Conservation (phyloP, 2,888 invertebrate genomes). For the Strigamia crassipes region DNA sequence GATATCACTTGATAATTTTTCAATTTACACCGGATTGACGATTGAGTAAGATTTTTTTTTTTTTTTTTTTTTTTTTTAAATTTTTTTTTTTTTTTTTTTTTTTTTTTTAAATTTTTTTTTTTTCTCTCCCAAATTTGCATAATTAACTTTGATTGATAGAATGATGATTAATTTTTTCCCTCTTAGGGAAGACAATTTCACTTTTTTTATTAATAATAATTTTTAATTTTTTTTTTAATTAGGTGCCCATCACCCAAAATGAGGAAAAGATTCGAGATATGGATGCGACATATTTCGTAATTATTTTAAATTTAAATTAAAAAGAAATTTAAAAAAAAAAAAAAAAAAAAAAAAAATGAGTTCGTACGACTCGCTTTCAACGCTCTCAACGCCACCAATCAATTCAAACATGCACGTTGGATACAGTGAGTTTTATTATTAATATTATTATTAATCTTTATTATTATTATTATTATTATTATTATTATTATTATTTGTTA, state of each 20-base stretch:
- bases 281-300: too few relatives aligned
- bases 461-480: too few relatives aligned
- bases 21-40: neutral
- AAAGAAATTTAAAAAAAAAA: too few relatives aligned
- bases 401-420: constrained; percentile 5
- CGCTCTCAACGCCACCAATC: neutral
- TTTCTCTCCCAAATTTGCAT: too few relatives aligned
- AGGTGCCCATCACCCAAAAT: neutral
- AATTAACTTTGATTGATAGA: constrained; percentile 14
- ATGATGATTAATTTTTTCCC: constrained; percentile 14
- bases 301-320: too few relatives aligned
- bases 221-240: neutral
- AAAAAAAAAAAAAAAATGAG: neutral
- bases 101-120: too few relatives aligned
- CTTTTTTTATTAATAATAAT: neutral
- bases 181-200: neutral
- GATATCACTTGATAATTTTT: neutral
- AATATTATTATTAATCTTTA: too few relatives aligned
- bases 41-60: neutral
- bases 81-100: too few relatives aligned
- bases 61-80: too few relatives aligned
- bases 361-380: neutral
- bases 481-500: too few relatives aligned
- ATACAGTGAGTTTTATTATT: neutral
- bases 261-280: too few relatives aligned